These are phyloP conservation scores for Hirtodrosophila alboralis DNA, from an alignment of 2,888 invertebrate species.

Conservation along the genomic window DNA sequence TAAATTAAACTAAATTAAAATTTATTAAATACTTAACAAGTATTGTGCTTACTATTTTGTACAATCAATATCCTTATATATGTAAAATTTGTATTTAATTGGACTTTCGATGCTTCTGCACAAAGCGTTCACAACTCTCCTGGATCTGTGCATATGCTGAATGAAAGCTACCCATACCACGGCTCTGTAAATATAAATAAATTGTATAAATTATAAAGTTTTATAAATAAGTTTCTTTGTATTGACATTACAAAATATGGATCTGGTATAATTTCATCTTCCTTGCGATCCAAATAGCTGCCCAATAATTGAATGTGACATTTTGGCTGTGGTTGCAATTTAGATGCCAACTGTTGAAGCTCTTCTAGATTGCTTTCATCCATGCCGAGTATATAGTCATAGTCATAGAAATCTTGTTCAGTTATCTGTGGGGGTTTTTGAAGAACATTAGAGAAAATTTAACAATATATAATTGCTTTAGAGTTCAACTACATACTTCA, in stretches of 20 bases:
- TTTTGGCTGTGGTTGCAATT: constrained; percentile 86
- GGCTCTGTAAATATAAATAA: constrained; percentile 54
- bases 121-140: constrained; percentile 69
- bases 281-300: constrained; percentile 89
- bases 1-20: no score
- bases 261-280: constrained; percentile 91
- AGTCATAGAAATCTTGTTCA: constrained; percentile 89
- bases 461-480: neutral
- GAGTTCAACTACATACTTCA: constrained; percentile 77
- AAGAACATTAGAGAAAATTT: neutral
- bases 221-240: neutral
- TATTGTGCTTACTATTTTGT: neutral
- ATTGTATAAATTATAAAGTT: no score
- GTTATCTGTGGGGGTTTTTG: constrained; percentile 86
- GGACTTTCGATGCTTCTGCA: constrained; percentile 37
- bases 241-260: constrained; percentile 92
- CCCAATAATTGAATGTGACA: constrained; percentile 92
- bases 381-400: constrained; percentile 97
- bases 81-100: neutral
- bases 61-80: neutral
- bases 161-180: constrained; percentile 74
- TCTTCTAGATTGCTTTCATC: constrained; percentile 92
- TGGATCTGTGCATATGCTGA: constrained; percentile 72
- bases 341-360: constrained; percentile 84
- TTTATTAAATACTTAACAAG: neutral